Percentiles rank a stretch among this genome's conserved stretches.
These are phyloP conservation scores for Troides oblongomaculatus DNA, from an alignment of 2,888 invertebrate species.

Conservation along the genomic window DNA sequence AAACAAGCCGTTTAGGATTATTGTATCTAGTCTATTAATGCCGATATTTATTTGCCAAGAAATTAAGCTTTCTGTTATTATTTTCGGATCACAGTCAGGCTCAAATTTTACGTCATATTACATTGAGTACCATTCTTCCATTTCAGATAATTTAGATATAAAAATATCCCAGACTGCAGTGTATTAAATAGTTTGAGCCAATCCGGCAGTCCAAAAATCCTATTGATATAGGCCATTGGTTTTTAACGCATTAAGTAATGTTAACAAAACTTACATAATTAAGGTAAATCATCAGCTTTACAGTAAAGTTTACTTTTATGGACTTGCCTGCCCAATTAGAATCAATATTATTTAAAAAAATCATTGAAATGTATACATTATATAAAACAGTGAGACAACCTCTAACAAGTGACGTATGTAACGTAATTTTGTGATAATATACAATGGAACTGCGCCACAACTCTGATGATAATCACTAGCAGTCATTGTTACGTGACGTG, in stretches of 20 bases:
- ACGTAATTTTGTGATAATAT: not conserved
- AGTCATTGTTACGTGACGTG: conserved; percentile 28
- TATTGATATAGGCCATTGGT: no score
- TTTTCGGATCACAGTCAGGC: no score
- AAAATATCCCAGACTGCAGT: no score
- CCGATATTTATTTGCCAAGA: not conserved
- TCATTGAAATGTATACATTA: no score
- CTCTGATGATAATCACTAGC: conserved; percentile 23
- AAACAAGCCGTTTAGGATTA: conserved; percentile 6
- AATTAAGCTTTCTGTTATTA: not conserved
- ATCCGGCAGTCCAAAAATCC: no score
- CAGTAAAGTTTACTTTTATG: no score
- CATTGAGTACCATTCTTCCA: not conserved
- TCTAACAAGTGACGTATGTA: not conserved
- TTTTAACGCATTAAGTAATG: no score
- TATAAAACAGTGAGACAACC: not conserved
- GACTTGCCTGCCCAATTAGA: no score
- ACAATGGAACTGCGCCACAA: not conserved
- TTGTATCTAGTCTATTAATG: conserved; percentile 1
- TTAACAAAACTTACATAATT: no score
- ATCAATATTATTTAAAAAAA: not conserved
- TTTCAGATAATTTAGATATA: no score
- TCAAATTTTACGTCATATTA: not conserved
- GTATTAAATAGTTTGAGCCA: no score
- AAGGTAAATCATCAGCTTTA: no score